phyloP scores from a whole-genome alignment of 2,888 invertebrate species.

The Lasius platythorax region DNA sequence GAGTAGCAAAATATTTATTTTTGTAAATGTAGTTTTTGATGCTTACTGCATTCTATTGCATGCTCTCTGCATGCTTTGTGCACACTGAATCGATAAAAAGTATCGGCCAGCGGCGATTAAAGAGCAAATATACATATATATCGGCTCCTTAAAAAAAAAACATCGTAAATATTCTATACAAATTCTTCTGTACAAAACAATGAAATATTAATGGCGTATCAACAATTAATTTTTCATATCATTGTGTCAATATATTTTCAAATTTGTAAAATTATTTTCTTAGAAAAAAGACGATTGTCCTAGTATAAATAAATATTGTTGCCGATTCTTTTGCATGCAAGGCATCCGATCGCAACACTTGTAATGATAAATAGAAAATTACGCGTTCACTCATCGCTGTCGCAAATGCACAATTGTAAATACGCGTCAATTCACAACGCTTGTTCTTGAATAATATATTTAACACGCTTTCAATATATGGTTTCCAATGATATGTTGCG shows the following conservation, averaged over 20 bases:
- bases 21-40: neutral
- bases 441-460: constrained; percentile 15
- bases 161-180: neutral
- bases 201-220: neutral
- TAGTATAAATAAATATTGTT: neutral
- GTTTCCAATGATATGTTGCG: neutral
- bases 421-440: constrained; percentile 33
- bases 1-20: neutral
- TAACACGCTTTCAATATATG: constrained; percentile 8
- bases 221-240: neutral
- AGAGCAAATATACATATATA: neutral
- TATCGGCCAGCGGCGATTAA: neutral
- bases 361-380: constrained; percentile 57
- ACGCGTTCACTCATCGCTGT: constrained; percentile 59
- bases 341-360: neutral
- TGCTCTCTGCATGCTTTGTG: too few relatives aligned
- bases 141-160: neutral
- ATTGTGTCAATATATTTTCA: neutral
- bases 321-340: neutral
- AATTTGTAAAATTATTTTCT: neutral
- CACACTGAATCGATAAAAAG: neutral
- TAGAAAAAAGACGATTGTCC: neutral
- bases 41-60: neutral
- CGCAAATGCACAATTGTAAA: constrained; percentile 53
- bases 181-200: neutral